Conservation (phyloP, 92 coral and sea anemone species). For the Bergia sp. region DNA sequence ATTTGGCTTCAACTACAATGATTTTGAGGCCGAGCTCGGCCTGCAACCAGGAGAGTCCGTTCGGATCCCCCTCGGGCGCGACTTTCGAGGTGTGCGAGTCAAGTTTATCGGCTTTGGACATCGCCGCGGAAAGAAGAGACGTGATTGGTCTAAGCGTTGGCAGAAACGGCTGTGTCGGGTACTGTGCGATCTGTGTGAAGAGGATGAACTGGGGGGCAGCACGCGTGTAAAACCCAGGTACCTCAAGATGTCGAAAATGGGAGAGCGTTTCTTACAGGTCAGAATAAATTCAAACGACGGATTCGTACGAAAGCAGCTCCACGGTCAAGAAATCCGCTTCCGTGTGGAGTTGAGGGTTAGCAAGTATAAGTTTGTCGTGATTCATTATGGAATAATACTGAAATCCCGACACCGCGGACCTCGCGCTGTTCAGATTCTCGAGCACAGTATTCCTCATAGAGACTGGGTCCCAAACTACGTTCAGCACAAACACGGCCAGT, state of each 20-base stretch:
- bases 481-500: constrained; percentile 76
- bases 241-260: constrained; percentile 70
- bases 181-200: constrained; percentile 72
- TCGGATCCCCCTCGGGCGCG: constrained; percentile 72
- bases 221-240: constrained; percentile 59
- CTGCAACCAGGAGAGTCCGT: constrained; percentile 80
- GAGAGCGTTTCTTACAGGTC: constrained; percentile 76
- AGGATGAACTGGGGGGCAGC: constrained; percentile 53
- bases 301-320: constrained; percentile 76
- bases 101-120: constrained; percentile 77
- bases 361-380: constrained; percentile 50
- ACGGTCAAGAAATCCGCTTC: constrained; percentile 81
- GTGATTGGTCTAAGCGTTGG: constrained; percentile 72
- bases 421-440: constrained; percentile 49
- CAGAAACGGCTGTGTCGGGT: constrained; percentile 84
- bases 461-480: constrained; percentile 79
- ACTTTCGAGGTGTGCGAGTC: constrained; percentile 66
- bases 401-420: constrained; percentile 56
- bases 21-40: constrained; percentile 71
- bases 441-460: constrained; percentile 60
- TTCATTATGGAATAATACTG: constrained; percentile 77
- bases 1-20: constrained; percentile 52
- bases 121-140: constrained; percentile 40
- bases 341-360: constrained; percentile 72
- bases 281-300: constrained; percentile 68